Conservation (phyloP, 2,888 invertebrate genomes). For the Apeira syringaria region DNA sequence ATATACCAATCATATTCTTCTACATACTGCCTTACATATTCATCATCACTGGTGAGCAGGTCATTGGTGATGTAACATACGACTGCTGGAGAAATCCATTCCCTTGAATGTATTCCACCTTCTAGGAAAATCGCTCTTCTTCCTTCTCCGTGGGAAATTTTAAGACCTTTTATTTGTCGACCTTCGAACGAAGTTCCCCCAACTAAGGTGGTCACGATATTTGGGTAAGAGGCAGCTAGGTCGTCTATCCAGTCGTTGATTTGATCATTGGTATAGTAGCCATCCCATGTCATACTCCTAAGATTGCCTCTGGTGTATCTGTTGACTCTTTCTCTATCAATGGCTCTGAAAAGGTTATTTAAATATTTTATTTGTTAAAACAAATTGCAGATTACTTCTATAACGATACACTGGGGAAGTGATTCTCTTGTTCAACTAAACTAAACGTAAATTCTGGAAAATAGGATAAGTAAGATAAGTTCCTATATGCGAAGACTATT, state of each 20-base stretch:
- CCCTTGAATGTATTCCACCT: slow-evolving; percentile 88
- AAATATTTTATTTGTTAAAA: too few species aligned
- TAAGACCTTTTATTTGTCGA: slow-evolving; percentile 69
- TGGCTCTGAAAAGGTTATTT: slow-evolving; percentile 64
- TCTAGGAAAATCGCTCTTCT: slow-evolving; percentile 59
- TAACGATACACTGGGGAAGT: too few species aligned
- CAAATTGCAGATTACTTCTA: too few species aligned
- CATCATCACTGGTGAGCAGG: slow-evolving; percentile 83
- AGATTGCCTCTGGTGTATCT: slow-evolving; percentile 37
- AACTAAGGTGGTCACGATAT: slow-evolving; percentile 61
- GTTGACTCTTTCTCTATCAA: slow-evolving; percentile 65
- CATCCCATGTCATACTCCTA: slow-evolving; percentile 67
- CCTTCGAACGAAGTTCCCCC: slow-evolving; percentile 72
- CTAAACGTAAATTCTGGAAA: too few species aligned
- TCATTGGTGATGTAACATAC: slow-evolving; percentile 87
- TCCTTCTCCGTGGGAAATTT: slow-evolving; percentile 50
- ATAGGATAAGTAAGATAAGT: too few species aligned
- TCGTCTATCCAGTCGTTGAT: slow-evolving; percentile 84
- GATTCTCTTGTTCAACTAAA: too few species aligned
- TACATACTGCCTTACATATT: slow-evolving; percentile 78
- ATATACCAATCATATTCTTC: slow-evolving; percentile 89
- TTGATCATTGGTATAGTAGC: slow-evolving; percentile 83
- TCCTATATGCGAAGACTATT: too few species aligned
- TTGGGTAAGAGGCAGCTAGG: slow-evolving; percentile 67
- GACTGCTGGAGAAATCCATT: slow-evolving; percentile 88